phyloP scores from a whole-genome alignment of 1,140 invertebrate species.

The Tribolium madens region DNA sequence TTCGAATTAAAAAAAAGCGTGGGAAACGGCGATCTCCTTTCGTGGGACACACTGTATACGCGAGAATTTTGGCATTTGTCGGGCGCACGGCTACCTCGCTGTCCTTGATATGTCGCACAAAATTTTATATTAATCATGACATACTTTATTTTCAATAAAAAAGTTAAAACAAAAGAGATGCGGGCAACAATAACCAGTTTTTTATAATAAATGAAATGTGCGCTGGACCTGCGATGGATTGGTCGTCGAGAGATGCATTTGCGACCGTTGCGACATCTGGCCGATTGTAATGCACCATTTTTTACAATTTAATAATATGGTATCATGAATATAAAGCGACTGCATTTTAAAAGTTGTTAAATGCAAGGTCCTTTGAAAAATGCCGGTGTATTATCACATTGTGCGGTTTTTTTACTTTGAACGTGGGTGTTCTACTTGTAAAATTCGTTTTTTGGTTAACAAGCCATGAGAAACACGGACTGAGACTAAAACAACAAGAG shows the following conservation, averaged over 20 bases:
- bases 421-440: slow-evolving; percentile 46
- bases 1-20: slow-evolving; percentile 30
- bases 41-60: neutral
- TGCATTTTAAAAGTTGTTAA: slow-evolving; percentile 51
- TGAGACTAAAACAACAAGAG: neutral
- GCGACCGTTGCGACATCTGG: slow-evolving; percentile 11
- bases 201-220: slow-evolving; percentile 50
- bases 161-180: slow-evolving; percentile 50
- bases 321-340: slow-evolving; percentile 52
- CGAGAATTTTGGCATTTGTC: neutral
- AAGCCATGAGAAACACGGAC: neutral
- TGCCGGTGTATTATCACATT: slow-evolving; percentile 46
- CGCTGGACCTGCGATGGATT: slow-evolving; percentile 21
- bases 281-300: slow-evolving; percentile 49
- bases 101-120: slow-evolving; percentile 40
- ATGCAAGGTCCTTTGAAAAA: slow-evolving; percentile 49
- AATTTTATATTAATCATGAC: slow-evolving; percentile 54
- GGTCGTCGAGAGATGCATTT: neutral
- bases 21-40: neutral
- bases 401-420: slow-evolving; percentile 42
- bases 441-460: slow-evolving; percentile 25
- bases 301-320: slow-evolving; percentile 55
- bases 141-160: slow-evolving; percentile 51
- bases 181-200: slow-evolving; percentile 50
- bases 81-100: neutral